Percentiles rank a stretch among this genome's conserved stretches.
Evolutionary conservation across 2,797 vertebrate genomes (phyloP).

Genomic region (Anolis apletophallus): DNA sequence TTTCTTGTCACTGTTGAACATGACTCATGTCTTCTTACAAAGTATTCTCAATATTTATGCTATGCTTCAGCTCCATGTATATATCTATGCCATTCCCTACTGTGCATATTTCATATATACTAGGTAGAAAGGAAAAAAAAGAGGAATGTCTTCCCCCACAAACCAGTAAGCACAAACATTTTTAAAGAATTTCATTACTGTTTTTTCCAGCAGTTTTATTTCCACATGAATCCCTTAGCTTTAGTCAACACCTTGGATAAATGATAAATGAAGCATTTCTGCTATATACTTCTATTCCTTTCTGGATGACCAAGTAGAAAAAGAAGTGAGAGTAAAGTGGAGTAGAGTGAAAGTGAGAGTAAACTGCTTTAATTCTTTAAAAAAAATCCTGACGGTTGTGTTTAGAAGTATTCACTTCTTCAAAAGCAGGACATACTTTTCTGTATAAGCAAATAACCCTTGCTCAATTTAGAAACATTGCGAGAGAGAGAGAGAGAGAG

Average conservation of each 20-base stretch:
- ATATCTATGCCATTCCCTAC: constrained; percentile 18
- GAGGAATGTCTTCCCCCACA: neutral
- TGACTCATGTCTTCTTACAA: neutral
- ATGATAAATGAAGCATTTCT: no score
- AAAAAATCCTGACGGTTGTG: neutral
- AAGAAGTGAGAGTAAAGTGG: neutral
- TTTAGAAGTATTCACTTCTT: neutral
- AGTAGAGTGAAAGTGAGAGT: no score
- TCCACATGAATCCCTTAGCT: neutral
- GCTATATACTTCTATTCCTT: neutral
- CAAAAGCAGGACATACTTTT: neutral
- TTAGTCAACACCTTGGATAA: constrained; percentile 5
- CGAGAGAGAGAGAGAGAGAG: no score
- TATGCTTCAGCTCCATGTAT: neutral
- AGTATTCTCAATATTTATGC: neutral
- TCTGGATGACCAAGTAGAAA: neutral
- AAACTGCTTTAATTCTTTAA: neutral
- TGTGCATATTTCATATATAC: neutral
- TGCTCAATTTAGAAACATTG: neutral
- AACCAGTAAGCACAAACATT: neutral
- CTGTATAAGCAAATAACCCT: neutral
- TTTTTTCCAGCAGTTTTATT: neutral
- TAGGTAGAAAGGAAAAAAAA: neutral
- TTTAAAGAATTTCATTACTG: neutral
- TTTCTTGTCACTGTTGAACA: neutral